Conservation (phyloP, 2,113 vertebrate genomes). For the Calidris pygmaea region DNA sequence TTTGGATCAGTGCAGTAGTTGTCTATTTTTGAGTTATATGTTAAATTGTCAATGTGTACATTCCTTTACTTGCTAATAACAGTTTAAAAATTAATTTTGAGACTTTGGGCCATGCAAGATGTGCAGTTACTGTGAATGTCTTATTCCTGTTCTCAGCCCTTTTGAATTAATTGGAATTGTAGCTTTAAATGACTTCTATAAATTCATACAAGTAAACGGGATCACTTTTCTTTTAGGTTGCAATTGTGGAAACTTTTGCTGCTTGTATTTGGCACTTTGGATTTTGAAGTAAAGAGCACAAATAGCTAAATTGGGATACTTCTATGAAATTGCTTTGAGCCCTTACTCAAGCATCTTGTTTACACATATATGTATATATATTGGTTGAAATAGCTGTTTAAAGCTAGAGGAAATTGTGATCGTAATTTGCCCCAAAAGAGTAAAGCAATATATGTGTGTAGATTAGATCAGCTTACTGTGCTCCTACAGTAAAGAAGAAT, state of each 20-base stretch:
- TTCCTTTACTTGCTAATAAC: conserved; percentile 48
- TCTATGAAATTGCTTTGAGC: not conserved
- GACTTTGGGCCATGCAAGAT: conserved; percentile 13
- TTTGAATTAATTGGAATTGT: conserved; percentile 57
- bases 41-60: conserved; percentile 55
- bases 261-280: conserved; percentile 25
- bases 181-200: conserved; percentile 61
- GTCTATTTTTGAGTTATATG: conserved; percentile 57
- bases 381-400: conserved; percentile 6
- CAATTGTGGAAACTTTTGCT: conserved; percentile 12
- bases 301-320: not conserved
- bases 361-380: not conserved
- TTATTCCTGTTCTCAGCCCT: conserved; percentile 36
- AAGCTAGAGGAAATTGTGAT: conserved; percentile 6
- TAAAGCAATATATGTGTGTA: not conserved
- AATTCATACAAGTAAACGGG: conserved; percentile 50
- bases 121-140: conserved; percentile 56
- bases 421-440: not conserved
- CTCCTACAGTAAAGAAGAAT: not conserved
- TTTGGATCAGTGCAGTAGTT: conserved; percentile 66
- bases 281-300: conserved; percentile 30
- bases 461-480: not conserved
- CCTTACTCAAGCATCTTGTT: not conserved
- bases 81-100: conserved; percentile 25
- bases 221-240: conserved; percentile 19